Evolutionary conservation across 2,888 invertebrate species (phyloP), one percentile per base, ranked within the genome.

Genomic region (Dynastes grantii): DNA sequence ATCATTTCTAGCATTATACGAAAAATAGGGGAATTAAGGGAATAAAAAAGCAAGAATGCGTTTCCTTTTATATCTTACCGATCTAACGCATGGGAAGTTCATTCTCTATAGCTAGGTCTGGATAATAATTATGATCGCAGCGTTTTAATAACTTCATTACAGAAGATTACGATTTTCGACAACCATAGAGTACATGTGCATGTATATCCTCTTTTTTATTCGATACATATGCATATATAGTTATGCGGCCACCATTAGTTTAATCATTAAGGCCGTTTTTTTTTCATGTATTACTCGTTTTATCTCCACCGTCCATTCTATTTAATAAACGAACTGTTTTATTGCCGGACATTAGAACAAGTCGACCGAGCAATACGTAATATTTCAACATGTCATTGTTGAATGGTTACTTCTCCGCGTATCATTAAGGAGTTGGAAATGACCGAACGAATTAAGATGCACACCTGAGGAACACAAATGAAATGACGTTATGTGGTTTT

Each of bases 361-460:
- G 73, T 73, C 58, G 73, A 45, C 22, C 63, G 70, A 71, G 71
- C 29, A 77, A 77, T 77, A 63, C 77, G 71, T 71, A 77, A 77
- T 77, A 77, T 77, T 77, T 77, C 77, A 77, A 71, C 61, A 68
- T 77, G 77, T 77, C 77, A 77, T 71, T 77, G 71, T 51, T 73
- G 77, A 77, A 77, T 77, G 32, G 70, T 55, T 67, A 27, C 40
- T 40, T 27, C 53, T 27, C 22, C 40, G 49, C 32, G 70, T 71
- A 58, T 64, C 77, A 71, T 77, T 77, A 77, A 71, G 70, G 61
- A 76, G 53, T 76, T 77, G 78, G 78, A 80, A 81, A 80, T 80
- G 80, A 80, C 79, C 79, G 75, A 58, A 79, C 76, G 81, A 82
- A 82, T 82, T 82, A 82, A 81, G 82, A 82, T 76, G 81, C 81